Evolutionary conservation across 2,888 invertebrate genomes (phyloP).

Genomic region (Embidobia sp.): DNA sequence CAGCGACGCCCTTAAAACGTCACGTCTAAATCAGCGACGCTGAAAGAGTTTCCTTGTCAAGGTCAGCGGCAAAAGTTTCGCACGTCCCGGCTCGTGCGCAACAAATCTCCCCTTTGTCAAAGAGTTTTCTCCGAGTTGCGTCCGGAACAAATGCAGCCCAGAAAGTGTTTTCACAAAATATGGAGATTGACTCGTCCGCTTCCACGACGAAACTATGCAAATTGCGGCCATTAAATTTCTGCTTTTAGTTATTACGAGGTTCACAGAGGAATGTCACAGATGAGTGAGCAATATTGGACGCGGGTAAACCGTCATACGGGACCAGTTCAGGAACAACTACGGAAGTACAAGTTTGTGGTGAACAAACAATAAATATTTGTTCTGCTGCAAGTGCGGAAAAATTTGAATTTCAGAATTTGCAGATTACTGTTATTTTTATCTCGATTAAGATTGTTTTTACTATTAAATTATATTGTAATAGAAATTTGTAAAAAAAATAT

Average conservation of each 20-base stretch:
- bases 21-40: slow-evolving; percentile 21
- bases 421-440: too few species aligned
- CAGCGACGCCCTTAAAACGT: slow-evolving; percentile 23
- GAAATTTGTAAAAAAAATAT: too few species aligned
- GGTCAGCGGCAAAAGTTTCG: slow-evolving; percentile 25
- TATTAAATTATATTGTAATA: too few species aligned
- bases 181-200: slow-evolving; percentile 13
- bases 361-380: too few species aligned
- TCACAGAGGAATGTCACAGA: slow-evolving; percentile 29
- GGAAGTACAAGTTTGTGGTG: too few species aligned
- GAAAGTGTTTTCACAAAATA: slow-evolving; percentile 38
- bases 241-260: slow-evolving; percentile 30
- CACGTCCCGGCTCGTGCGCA: not conserved
- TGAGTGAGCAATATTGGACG: slow-evolving; percentile 17
- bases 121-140: slow-evolving; percentile 4
- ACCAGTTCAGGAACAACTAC: too few species aligned
- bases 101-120: slow-evolving; percentile 34
- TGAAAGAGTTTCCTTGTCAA: slow-evolving; percentile 22
- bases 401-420: too few species aligned
- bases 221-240: slow-evolving; percentile 25
- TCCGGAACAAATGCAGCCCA: not conserved
- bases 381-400: too few species aligned
- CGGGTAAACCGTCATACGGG: not conserved
- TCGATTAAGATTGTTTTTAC: too few species aligned
- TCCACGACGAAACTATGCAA: slow-evolving; percentile 26